Conservation (phyloP, 2,797 vertebrate genomes). For the Peromyscus attwateri region DNA sequence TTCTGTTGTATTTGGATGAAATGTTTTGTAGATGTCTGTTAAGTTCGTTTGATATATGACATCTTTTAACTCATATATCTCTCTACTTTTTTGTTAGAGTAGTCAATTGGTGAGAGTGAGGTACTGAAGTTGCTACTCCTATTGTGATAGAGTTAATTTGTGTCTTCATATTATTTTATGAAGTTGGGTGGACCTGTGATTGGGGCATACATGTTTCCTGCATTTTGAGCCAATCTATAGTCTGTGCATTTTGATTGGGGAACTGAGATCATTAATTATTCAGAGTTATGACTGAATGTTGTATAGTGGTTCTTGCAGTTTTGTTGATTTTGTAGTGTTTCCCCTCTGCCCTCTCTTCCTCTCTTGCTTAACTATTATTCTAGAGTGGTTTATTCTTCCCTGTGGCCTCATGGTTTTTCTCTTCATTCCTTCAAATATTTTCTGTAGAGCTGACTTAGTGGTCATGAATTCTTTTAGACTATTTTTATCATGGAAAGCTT, state of each 20-base stretch:
- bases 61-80: background rate
- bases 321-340: background rate
- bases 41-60: background rate
- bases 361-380: background rate
- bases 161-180: background rate
- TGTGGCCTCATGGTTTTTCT: background rate
- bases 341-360: background rate
- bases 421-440: background rate
- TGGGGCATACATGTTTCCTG: background rate
- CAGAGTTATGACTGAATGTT: background rate
- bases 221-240: background rate
- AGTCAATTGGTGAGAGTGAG: background rate
- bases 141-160: background rate
- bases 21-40: background rate
- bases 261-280: background rate
- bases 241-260: background rate
- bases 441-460: background rate
- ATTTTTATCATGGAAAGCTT: background rate
- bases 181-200: background rate
- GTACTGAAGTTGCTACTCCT: background rate
- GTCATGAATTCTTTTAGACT: slow-evolving; percentile 1
- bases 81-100: background rate
- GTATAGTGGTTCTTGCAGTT: background rate
- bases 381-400: background rate
- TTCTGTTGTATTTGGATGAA: background rate